phyloP scores from a whole-genome alignment of 2,797 vertebrate genomes.

The Prionace glauca region DNA sequence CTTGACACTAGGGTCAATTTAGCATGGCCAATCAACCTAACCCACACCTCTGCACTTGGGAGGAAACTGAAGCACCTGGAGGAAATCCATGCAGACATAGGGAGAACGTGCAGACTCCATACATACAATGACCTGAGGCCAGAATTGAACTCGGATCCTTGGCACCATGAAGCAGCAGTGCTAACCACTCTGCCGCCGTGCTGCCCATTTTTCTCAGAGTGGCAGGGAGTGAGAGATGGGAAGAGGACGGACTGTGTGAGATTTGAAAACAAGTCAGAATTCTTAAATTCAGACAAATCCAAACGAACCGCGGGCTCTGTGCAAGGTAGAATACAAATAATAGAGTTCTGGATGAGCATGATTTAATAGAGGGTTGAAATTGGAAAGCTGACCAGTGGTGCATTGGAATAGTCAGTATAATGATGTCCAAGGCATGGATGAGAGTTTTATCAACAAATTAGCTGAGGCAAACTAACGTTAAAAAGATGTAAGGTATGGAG shows the following conservation, averaged over 20 bases:
- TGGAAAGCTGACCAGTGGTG: neutral
- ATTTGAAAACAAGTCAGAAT: neutral
- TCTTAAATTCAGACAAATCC: neutral
- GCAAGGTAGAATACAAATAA: neutral
- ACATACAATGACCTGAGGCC: too few species aligned
- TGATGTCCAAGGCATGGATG: neutral
- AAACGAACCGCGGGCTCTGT: neutral
- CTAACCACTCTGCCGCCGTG: too few species aligned
- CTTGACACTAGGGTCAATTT: too few species aligned
- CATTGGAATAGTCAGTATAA: neutral
- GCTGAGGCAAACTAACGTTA: neutral
- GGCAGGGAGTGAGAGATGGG: neutral
- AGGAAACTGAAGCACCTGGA: too few species aligned
- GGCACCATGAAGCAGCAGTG: too few species aligned
- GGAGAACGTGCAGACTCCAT: too few species aligned
- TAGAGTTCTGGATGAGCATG: neutral
- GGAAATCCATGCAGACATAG: too few species aligned
- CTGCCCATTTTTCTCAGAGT: neutral
- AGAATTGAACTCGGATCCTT: too few species aligned
- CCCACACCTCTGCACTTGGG: too few species aligned
- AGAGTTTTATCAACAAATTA: neutral
- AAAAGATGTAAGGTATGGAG: neutral
- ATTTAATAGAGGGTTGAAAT: neutral
- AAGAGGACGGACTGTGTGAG: too few species aligned
- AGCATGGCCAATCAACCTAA: too few species aligned